These are phyloP conservation scores for Zalophus californianus DNA, from an alignment of 2,797 vertebrate species.

Conservation along the genomic window DNA sequence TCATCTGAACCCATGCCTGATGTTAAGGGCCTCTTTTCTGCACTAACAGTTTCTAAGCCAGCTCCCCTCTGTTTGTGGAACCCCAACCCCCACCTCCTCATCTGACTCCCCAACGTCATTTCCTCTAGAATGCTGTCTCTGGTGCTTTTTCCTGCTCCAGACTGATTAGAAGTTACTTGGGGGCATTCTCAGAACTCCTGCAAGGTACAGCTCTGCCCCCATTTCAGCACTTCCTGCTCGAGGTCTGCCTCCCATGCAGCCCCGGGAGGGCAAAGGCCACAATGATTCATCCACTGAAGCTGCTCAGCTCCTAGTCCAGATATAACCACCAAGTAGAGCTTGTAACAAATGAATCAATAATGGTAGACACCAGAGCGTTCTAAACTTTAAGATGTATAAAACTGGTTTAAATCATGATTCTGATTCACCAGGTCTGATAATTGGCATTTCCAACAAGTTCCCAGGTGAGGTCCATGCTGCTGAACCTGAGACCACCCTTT, in stretches of 20 bases:
- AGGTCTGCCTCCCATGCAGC: accelerated
- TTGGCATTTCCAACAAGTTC: not conserved
- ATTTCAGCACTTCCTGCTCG: accelerated
- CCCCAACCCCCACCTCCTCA: not conserved
- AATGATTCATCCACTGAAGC: not conserved
- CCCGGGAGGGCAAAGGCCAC: not conserved
- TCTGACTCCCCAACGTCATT: not conserved
- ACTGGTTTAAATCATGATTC: not conserved
- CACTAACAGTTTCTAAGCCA: too few relatives aligned
- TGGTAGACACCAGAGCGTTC: not conserved
- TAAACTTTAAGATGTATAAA: not conserved
- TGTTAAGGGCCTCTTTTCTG: not conserved
- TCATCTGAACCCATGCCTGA: not conserved
- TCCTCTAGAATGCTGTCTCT: not conserved
- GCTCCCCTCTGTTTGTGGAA: not conserved
- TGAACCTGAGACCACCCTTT: not conserved
- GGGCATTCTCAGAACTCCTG: not conserved
- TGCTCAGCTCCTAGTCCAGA: not conserved
- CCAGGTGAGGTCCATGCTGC: not conserved
- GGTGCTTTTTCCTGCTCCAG: too few relatives aligned
- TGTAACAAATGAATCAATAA: not conserved
- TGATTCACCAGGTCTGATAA: not conserved
- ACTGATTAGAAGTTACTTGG: not conserved
- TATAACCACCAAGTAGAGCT: accelerated
- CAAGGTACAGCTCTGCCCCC: not conserved